These are phyloP conservation scores for Anthrax anthrax DNA, from an alignment of 2,888 invertebrate species.

Conservation along the genomic window DNA sequence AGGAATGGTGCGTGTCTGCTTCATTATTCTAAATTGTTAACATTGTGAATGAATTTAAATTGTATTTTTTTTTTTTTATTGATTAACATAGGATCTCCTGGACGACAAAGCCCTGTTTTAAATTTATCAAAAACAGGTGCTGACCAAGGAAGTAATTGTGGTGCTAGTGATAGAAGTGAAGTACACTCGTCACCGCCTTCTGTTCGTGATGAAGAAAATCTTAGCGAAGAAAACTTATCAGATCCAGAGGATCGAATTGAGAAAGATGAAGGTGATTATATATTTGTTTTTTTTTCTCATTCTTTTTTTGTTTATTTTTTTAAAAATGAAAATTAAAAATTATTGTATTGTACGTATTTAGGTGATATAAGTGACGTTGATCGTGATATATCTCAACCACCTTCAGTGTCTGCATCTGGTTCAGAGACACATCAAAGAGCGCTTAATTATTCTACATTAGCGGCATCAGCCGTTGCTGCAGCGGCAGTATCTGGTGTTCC, in stretches of 20 bases:
- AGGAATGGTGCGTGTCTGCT: constrained; percentile 55
- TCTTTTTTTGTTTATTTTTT: no score
- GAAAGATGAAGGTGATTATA: constrained; percentile 46
- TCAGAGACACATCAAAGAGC: constrained; percentile 46
- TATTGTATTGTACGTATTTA: background rate
- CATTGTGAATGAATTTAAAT: background rate
- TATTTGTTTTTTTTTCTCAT: no score
- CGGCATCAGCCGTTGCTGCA: constrained; percentile 46
- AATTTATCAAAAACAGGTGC: constrained; percentile 80
- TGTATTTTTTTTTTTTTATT: background rate
- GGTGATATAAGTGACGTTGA: constrained; percentile 60
- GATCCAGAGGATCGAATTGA: constrained; percentile 76
- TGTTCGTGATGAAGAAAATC: constrained; percentile 61
- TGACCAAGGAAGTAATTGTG: constrained; percentile 48
- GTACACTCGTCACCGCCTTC: constrained; percentile 43
- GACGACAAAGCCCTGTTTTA: constrained; percentile 81
- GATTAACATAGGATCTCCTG: constrained; percentile 47
- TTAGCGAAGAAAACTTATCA: constrained; percentile 69
- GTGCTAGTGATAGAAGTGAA: constrained; percentile 48
- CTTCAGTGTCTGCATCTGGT: constrained; percentile 38
- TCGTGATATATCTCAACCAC: constrained; percentile 49
- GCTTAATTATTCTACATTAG: constrained; percentile 66
- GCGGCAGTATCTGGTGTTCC: constrained; percentile 21
- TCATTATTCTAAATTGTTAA: background rate
- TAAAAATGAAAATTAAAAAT: background rate